Conservation (phyloP, 2,888 invertebrate species). For the Cepaea hortensis region DNA sequence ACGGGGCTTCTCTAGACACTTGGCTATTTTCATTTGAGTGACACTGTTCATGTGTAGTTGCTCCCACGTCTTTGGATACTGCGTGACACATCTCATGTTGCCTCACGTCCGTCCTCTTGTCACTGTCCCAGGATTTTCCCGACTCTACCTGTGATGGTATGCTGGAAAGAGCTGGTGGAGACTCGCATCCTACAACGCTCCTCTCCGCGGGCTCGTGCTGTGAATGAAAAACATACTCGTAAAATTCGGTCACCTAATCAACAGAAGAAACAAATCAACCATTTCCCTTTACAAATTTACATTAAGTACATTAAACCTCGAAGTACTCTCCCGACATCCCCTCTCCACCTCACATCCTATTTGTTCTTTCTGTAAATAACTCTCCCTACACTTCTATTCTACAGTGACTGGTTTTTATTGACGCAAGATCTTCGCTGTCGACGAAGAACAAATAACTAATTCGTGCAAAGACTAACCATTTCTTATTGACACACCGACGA, state of each 20-base stretch:
- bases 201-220: constrained; percentile 6
- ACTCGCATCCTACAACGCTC: constrained; percentile 15
- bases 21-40: neutral
- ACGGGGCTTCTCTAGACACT: no score
- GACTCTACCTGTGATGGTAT: no score
- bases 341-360: neutral
- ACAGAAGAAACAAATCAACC: neutral
- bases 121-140: neutral
- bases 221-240: neutral
- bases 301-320: neutral
- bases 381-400: neutral
- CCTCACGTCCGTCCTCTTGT: neutral
- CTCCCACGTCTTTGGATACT: neutral
- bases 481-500: neutral
- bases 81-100: no score
- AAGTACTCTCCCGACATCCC: neutral
- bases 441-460: neutral
- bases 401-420: no score
- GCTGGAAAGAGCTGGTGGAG: neutral
- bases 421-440: no score
- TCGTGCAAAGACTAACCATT: neutral
- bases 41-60: neutral
- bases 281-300: neutral
- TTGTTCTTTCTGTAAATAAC: neutral
- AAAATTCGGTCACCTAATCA: neutral